These are phyloP conservation scores for Epicauta chinensis DNA, from an alignment of 1,140 invertebrate genomes.

Conservation along the genomic window DNA sequence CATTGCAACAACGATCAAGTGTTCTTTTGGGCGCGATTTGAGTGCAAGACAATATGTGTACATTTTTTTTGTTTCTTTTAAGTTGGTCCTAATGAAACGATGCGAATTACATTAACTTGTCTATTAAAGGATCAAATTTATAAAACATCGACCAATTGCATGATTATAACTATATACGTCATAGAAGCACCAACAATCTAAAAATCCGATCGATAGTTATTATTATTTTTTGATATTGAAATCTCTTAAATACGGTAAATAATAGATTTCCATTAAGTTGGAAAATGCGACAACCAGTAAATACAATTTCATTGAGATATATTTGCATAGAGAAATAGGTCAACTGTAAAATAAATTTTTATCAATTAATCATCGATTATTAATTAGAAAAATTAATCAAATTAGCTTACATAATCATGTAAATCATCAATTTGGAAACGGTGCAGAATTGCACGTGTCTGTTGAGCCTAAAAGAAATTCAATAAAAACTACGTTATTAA, in stretches of 20 bases:
- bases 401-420: not conserved
- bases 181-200: constrained; percentile 9
- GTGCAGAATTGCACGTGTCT: constrained; percentile 3
- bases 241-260: not conserved
- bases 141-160: not conserved
- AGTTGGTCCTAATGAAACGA: too few relatives aligned
- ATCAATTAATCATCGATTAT: too few relatives aligned
- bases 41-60: too few relatives aligned
- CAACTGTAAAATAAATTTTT: constrained; percentile 5
- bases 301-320: not conserved
- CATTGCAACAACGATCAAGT: too few relatives aligned
- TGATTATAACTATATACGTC: constrained; percentile 9
- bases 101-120: too few relatives aligned
- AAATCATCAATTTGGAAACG: not conserved
- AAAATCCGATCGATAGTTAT: not conserved
- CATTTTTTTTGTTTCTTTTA: too few relatives aligned
- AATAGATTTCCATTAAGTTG: constrained; percentile 1
- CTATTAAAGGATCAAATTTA: too few relatives aligned
- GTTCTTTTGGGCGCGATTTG: too few relatives aligned
- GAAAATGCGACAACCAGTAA: constrained; percentile 3
- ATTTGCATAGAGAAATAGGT: constrained; percentile 6
- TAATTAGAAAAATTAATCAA: not conserved
- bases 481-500: not conserved
- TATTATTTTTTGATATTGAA: not conserved
- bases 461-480: constrained; percentile 2